Evolutionary conservation across 1,140 invertebrate genomes (phyloP).

Genomic region (Onthophagus taurus): DNA sequence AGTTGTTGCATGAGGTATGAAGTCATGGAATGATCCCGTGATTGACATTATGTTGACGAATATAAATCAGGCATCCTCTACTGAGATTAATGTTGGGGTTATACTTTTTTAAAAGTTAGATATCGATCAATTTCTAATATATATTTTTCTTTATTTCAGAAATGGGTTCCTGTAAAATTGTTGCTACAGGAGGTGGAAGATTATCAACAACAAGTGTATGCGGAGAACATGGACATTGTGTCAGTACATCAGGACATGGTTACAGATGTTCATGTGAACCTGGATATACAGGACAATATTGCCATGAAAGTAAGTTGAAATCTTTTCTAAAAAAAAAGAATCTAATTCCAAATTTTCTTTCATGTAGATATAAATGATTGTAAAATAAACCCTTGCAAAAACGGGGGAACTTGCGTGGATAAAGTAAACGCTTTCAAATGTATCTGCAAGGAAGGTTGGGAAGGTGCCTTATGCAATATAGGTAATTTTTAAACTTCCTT

Average conservation of each 20-base stretch:
- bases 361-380: conserved; percentile 59
- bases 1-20: no score
- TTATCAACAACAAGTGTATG: conserved; percentile 45
- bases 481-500: conserved; percentile 37
- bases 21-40: no score
- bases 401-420: conserved; percentile 66
- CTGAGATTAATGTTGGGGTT: conserved; percentile 5
- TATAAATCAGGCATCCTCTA: no score
- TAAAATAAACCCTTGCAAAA: conserved; percentile 60
- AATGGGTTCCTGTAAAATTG: conserved; percentile 43
- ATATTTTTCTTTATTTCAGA: conserved; percentile 28
- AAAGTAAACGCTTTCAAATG: conserved; percentile 69
- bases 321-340: conserved; percentile 1
- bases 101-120: conserved; percentile 5
- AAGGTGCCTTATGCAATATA: conserved; percentile 53
- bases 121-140: no score
- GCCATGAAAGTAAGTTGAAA: conserved; percentile 55
- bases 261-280: conserved; percentile 64
- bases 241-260: conserved; percentile 49
- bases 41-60: no score
- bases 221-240: conserved; percentile 70
- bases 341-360: background rate
- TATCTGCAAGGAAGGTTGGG: conserved; percentile 61
- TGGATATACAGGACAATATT: conserved; percentile 67
- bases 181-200: conserved; percentile 36